Conservation (phyloP, 2,888 invertebrate genomes). For the Drosophila picticornis region DNA sequence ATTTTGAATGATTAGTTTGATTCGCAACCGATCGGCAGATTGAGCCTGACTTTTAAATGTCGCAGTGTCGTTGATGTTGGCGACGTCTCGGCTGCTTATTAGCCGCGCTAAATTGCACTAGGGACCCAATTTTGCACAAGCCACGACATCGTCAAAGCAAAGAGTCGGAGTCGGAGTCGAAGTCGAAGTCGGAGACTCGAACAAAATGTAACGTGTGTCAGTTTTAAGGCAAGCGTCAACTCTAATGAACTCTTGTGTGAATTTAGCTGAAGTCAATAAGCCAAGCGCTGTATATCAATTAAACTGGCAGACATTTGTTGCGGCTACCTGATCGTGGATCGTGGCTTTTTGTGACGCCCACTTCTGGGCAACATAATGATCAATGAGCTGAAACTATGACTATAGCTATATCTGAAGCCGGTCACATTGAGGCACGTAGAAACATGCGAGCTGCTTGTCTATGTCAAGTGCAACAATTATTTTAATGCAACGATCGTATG, state of each 20-base stretch:
- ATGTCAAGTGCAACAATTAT: constrained; percentile 79
- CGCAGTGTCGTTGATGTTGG: constrained; percentile 62
- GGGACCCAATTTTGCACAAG: constrained; percentile 80
- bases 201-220: constrained; percentile 81
- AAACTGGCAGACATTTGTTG: constrained; percentile 70
- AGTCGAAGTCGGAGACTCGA: constrained; percentile 32
- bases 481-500: constrained; percentile 69
- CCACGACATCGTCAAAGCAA: constrained; percentile 64
- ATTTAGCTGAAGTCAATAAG: constrained; percentile 79
- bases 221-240: constrained; percentile 82
- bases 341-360: constrained; percentile 66
- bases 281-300: constrained; percentile 79
- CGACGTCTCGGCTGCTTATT: constrained; percentile 80
- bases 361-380: constrained; percentile 70
- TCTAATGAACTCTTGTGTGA: constrained; percentile 82
- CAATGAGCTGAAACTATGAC: constrained; percentile 51
- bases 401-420: constrained; percentile 25
- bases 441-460: constrained; percentile 76
- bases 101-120: constrained; percentile 80
- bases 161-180: constrained; percentile 26
- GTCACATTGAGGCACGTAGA: constrained; percentile 76
- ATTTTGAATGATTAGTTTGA: constrained; percentile 83
- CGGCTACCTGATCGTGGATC: constrained; percentile 41
- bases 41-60: constrained; percentile 81
- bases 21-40: constrained; percentile 80